Conservation (phyloP, 1,140 invertebrate genomes). For the Scaptomyza graminum region DNA sequence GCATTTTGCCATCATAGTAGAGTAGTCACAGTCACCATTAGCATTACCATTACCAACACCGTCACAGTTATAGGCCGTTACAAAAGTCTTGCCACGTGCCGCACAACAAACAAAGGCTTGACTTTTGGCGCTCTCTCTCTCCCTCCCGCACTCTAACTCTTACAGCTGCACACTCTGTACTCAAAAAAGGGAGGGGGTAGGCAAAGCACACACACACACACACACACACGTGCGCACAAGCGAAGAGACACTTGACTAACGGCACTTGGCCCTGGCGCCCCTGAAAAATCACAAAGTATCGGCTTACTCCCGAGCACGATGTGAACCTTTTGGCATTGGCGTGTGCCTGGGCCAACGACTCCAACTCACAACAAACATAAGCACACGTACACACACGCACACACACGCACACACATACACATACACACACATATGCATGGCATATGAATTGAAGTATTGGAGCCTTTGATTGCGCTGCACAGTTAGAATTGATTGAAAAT, state of each 20-base stretch:
- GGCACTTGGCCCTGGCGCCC: constrained; percentile 50
- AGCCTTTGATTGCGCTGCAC: constrained; percentile 64
- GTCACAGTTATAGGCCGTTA: not conserved
- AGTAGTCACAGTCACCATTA: no score
- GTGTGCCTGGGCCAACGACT: constrained; percentile 60
- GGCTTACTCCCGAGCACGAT: constrained; percentile 41
- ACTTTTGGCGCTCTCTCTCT: constrained; percentile 47
- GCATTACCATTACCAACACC: not conserved
- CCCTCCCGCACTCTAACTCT: not conserved
- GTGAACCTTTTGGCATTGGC: constrained; percentile 77
- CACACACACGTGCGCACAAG: constrained; percentile 27
- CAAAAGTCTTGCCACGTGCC: constrained; percentile 24
- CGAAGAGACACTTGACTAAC: constrained; percentile 39
- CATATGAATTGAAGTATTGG: no score
- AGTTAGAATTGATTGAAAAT: constrained; percentile 78
- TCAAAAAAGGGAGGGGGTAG: not conserved
- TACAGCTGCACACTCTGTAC: constrained; percentile 13
- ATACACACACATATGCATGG: constrained; percentile 5
- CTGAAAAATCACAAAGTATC: constrained; percentile 44
- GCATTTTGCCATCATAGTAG: not conserved
- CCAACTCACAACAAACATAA: not conserved
- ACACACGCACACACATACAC: not conserved
- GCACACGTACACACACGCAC: not conserved
- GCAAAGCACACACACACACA: constrained; percentile 27
- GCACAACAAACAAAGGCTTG: constrained; percentile 69